Percentiles rank a stretch among this genome's conserved stretches.
phyloP scores from a whole-genome alignment of 2,113 vertebrate species.

The Ariopsis seemanni region DNA sequence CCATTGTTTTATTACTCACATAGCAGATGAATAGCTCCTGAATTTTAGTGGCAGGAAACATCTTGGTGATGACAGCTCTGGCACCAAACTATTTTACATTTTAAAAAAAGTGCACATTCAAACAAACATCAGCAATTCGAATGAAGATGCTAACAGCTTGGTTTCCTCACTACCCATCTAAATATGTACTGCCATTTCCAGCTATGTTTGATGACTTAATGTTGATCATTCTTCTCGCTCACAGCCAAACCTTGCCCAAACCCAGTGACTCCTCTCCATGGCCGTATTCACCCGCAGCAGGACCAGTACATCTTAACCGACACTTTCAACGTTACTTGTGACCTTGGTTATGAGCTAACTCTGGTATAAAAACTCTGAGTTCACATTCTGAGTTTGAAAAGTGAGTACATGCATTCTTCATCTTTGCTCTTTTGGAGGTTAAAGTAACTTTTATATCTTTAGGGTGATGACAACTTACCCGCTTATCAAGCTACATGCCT shows the following conservation, averaged over 20 bases:
- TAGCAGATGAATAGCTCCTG: background rate
- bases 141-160: background rate
- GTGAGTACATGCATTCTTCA: background rate
- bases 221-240: background rate
- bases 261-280: constrained; percentile 69
- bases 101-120: background rate
- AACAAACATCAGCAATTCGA: constrained; percentile 11
- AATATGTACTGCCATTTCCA: constrained; percentile 5
- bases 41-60: background rate
- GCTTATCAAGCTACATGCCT: constrained; percentile 61
- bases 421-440: constrained; percentile 10
- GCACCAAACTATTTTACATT: background rate
- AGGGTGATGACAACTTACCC: constrained; percentile 48
- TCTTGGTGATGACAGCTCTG: constrained; percentile 10
- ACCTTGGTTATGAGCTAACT: constrained; percentile 43
- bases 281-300: constrained; percentile 60
- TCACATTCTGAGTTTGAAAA: constrained; percentile 27
- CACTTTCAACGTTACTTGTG: constrained; percentile 50
- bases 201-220: background rate
- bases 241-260: constrained; percentile 64
- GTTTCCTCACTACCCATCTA: background rate
- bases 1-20: background rate
- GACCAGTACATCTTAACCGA: constrained; percentile 48
- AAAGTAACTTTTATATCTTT: constrained; percentile 24
- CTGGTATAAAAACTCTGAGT: constrained; percentile 39